A percentile compares a stretch with the other conserved stretches of the same genome.
phyloP scores from a whole-genome alignment of 2,113 vertebrate species.

The Crotalus viridis region DNA sequence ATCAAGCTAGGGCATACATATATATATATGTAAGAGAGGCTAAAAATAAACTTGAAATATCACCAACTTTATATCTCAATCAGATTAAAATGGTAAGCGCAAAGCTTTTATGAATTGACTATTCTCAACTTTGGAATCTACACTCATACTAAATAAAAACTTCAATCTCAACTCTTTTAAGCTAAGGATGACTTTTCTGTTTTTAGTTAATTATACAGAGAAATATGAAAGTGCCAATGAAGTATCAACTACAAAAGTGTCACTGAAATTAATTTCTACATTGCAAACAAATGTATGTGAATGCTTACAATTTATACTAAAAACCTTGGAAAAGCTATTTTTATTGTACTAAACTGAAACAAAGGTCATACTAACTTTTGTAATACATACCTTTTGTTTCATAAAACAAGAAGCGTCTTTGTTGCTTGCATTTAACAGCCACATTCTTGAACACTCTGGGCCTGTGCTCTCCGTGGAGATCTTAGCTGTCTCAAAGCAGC shows the following conservation, averaged over 20 bases:
- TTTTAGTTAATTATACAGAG: background rate
- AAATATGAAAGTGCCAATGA: background rate
- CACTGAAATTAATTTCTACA: background rate
- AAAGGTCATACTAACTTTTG: background rate
- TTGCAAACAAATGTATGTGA: background rate
- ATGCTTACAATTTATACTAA: background rate
- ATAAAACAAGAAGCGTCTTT: slow-evolving; percentile 32
- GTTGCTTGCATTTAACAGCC: slow-evolving; percentile 67
- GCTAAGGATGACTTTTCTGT: background rate
- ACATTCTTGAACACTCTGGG: slow-evolving; percentile 75
- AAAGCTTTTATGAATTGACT: background rate
- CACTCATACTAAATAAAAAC: background rate
- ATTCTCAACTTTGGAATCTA: background rate
- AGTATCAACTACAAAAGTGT: background rate
- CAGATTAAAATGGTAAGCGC: background rate
- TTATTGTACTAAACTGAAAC: background rate
- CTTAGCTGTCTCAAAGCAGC: slow-evolving; percentile 77
- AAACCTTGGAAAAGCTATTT: background rate
- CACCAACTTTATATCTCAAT: background rate
- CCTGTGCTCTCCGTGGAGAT: slow-evolving; percentile 74
- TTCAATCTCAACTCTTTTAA: background rate
- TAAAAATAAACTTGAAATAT: background rate
- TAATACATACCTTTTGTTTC: slow-evolving; percentile 53
- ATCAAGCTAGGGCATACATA: no score
- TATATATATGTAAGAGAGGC: background rate